Evolutionary conservation across 2,113 vertebrate species (phyloP).

Genomic region (Gallinago undulata): DNA sequence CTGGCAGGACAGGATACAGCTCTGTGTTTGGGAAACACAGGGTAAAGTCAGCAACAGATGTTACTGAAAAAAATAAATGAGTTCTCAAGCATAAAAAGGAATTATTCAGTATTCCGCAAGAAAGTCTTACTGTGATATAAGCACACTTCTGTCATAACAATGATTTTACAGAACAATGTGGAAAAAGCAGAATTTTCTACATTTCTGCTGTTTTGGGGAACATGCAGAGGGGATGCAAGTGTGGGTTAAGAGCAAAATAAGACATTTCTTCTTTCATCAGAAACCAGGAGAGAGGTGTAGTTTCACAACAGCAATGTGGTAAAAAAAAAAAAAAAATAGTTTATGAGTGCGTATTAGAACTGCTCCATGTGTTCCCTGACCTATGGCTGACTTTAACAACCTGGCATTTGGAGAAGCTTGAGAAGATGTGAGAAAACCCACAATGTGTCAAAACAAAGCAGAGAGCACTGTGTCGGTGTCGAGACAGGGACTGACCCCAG

Average conservation of each 20-base stretch:
- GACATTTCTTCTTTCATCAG: not conserved
- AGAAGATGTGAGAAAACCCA: not conserved
- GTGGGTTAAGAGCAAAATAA: not conserved
- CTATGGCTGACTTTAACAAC: not conserved
- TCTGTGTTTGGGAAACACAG: not conserved
- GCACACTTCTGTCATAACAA: not conserved
- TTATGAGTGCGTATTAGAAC: not conserved
- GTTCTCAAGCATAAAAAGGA: not conserved
- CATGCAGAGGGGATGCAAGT: not conserved
- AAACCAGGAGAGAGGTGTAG: not conserved
- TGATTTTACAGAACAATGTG: not conserved
- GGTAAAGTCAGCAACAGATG: not conserved
- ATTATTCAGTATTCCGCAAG: not conserved
- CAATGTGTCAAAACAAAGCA: not conserved
- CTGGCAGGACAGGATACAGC: not conserved
- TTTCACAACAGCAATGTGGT: not conserved
- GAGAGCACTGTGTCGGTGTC: not conserved
- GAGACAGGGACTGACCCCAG: not conserved
- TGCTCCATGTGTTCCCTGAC: not conserved
- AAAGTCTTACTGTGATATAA: fast-evolving
- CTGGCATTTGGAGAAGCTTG: not conserved
- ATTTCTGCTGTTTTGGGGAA: not conserved
- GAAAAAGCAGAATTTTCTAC: not conserved
- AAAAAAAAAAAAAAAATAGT: not conserved
- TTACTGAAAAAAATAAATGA: not conserved